Conservation (phyloP, 2,797 vertebrate species). For the Eulemur mongoz region DNA sequence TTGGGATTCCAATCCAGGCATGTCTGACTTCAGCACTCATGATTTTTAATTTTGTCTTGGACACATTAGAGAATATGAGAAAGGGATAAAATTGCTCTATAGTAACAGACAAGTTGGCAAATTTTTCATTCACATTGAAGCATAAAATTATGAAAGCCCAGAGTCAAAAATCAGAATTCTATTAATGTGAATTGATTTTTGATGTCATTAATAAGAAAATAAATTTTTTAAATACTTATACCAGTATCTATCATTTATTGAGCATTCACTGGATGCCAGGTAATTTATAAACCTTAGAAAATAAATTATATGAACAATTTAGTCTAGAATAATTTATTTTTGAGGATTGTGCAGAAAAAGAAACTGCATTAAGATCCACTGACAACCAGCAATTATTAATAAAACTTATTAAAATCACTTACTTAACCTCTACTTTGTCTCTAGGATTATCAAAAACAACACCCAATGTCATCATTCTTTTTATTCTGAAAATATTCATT, state of each 20-base stretch:
- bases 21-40: neutral
- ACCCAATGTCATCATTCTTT: neutral
- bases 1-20: neutral
- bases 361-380: neutral
- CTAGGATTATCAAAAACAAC: constrained; percentile 13
- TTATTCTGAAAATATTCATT: neutral
- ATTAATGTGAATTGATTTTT: neutral
- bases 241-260: too few relatives aligned
- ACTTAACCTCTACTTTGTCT: neutral
- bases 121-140: neutral
- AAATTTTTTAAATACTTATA: too few relatives aligned
- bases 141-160: neutral
- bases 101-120: neutral
- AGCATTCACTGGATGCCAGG: too few relatives aligned
- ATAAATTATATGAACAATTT: neutral
- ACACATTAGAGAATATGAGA: neutral
- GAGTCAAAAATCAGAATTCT: constrained; percentile 44
- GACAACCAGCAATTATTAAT: neutral
- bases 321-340: constrained; percentile 27
- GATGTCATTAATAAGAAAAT: constrained; percentile 19
- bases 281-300: neutral
- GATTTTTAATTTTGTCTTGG: constrained; percentile 21
- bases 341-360: neutral
- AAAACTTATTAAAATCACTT: neutral
- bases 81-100: neutral